Conservation (phyloP, 2,888 invertebrate genomes). For the Lottia scabra region DNA sequence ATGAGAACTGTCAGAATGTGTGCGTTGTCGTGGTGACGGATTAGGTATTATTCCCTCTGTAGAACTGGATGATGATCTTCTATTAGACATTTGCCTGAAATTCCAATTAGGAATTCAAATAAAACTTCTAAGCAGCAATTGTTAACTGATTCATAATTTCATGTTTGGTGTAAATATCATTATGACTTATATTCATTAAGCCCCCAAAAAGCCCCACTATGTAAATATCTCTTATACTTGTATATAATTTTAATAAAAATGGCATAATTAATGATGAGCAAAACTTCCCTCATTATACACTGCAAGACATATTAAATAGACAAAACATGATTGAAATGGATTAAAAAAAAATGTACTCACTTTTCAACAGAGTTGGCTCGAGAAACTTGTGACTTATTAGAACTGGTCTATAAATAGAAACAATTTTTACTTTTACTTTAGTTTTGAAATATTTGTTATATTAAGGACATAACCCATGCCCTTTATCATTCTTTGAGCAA, state of each 20-base stretch:
- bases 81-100: slow-evolving; percentile 21
- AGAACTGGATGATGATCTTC: slow-evolving; percentile 25
- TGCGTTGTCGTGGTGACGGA: slow-evolving; percentile 20
- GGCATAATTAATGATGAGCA: no score
- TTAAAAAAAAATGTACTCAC: slow-evolving; percentile 35
- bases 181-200: no score
- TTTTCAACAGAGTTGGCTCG: slow-evolving; percentile 42
- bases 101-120: background rate
- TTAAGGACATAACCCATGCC: no score
- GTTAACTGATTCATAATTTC: no score
- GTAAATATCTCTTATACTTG: no score
- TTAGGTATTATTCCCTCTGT: slow-evolving; percentile 23
- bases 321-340: no score
- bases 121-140: background rate
- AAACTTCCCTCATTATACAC: background rate
- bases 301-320: no score
- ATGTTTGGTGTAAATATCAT: no score
- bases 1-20: slow-evolving; percentile 35
- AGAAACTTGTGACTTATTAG: slow-evolving; percentile 25
- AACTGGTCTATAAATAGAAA: slow-evolving; percentile 27
- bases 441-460: no score
- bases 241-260: no score
- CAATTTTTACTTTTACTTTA: background rate
- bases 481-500: no score
- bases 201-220: no score